Conservation (phyloP, 1,140 invertebrate genomes). For the Mamestra configurata region DNA sequence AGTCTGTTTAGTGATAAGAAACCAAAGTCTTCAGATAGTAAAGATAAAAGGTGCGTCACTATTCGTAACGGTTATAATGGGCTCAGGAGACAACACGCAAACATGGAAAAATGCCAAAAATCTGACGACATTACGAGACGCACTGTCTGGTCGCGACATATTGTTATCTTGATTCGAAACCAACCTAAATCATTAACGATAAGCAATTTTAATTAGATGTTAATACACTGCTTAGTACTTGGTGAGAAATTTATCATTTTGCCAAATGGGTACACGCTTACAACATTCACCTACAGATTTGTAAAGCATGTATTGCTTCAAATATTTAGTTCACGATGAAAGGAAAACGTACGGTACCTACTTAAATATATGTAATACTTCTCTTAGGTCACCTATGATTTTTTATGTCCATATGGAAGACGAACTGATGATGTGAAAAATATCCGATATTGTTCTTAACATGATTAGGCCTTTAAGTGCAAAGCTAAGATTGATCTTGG, state of each 20-base stretch:
- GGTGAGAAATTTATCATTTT: background rate
- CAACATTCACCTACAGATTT: background rate
- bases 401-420: too few species aligned
- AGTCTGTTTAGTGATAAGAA: background rate
- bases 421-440: too few species aligned
- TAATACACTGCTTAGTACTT: background rate
- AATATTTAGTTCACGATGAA: background rate
- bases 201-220: background rate
- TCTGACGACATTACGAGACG: conserved; percentile 68
- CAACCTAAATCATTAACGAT: background rate
- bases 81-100: conserved; percentile 1
- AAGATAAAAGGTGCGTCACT: conserved; percentile 11
- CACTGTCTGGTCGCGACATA: conserved; percentile 64
- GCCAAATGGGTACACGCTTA: background rate
- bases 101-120: conserved; percentile 72
- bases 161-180: conserved; percentile 30
- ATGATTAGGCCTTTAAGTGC: too few species aligned
- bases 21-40: background rate
- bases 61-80: background rate
- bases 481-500: too few species aligned
- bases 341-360: background rate
- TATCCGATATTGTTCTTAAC: too few species aligned
- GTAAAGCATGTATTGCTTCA: background rate
- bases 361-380: too few species aligned
- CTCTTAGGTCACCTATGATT: too few species aligned